Percentiles rank a stretch among this genome's conserved stretches.
phyloP scores from a whole-genome alignment of 2,888 invertebrate species.

The Drosophila suboccidentalis region DNA sequence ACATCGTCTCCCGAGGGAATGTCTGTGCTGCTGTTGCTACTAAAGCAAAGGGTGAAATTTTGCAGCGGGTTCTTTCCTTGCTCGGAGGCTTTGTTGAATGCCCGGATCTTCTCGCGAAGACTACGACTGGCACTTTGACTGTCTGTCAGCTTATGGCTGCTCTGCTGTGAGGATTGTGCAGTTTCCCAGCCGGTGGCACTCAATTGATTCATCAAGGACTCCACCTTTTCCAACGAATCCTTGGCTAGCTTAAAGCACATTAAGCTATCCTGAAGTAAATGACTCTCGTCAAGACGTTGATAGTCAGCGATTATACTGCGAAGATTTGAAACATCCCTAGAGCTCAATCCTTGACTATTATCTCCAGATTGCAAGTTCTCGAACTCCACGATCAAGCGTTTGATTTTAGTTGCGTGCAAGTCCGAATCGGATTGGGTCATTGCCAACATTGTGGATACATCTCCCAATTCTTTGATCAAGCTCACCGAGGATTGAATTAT shows the following conservation, averaged over 20 bases:
- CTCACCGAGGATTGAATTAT: constrained; percentile 65
- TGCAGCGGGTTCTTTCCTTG: constrained; percentile 40
- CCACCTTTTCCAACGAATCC: constrained; percentile 70
- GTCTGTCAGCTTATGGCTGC: not conserved
- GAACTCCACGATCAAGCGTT: constrained; percentile 71
- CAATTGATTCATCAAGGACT: constrained; percentile 37
- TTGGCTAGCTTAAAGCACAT: constrained; percentile 68
- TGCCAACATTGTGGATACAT: constrained; percentile 61
- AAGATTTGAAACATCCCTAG: constrained; percentile 49
- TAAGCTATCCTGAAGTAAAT: constrained; percentile 68
- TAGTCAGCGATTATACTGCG: constrained; percentile 63
- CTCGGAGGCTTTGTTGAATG: constrained; percentile 60
- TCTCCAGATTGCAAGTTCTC: constrained; percentile 49
- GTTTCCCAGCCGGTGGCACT: not conserved
- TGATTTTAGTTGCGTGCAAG: constrained; percentile 56
- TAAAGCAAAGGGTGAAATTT: constrained; percentile 67
- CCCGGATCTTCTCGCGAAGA: constrained; percentile 65
- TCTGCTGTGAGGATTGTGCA: not conserved
- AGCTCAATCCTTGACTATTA: constrained; percentile 12
- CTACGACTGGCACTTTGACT: constrained; percentile 43
- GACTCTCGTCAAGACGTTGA: constrained; percentile 67
- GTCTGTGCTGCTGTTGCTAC: constrained; percentile 49
- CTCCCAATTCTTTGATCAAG: constrained; percentile 70
- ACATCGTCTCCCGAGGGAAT: not conserved
- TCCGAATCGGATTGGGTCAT: constrained; percentile 15